phyloP scores from a whole-genome alignment of 2,888 invertebrate species.

The Lasius platythorax region DNA sequence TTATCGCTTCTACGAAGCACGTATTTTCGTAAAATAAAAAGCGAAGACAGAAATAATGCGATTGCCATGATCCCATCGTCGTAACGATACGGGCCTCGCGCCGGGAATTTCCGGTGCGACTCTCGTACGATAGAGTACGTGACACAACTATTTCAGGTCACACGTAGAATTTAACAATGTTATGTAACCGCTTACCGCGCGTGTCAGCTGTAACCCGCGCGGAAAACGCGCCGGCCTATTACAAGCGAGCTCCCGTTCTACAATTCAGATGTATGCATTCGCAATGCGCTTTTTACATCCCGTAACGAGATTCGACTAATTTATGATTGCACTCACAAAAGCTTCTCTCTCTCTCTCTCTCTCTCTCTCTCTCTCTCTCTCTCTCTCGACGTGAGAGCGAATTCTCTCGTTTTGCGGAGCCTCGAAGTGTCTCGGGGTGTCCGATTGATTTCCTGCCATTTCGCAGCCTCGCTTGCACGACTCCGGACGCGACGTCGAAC shows the following conservation, averaged over 20 bases:
- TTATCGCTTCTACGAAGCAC: neutral
- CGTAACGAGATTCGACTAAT: constrained; percentile 45
- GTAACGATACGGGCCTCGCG: neutral
- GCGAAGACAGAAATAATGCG: neutral
- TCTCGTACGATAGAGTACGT: neutral
- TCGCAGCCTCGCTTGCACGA: constrained; percentile 34
- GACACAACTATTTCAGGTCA: constrained; percentile 37
- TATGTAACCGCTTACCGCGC: neutral
- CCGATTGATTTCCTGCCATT: constrained; percentile 73
- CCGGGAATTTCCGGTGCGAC: neutral
- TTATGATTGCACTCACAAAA: constrained; percentile 19
- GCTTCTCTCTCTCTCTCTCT: neutral
- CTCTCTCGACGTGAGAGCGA: neutral
- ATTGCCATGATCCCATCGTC: neutral
- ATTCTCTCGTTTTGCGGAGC: constrained; percentile 33
- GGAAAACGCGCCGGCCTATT: constrained; percentile 28
- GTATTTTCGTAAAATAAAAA: neutral
- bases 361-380: neutral
- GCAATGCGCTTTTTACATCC: neutral
- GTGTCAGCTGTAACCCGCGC: constrained; percentile 9
- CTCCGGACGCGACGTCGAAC: constrained; percentile 58
- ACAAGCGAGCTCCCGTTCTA: constrained; percentile 21
- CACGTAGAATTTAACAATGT: constrained; percentile 41
- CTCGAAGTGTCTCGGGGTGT: constrained; percentile 54
- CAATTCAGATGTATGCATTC: constrained; percentile 43